phyloP scores from a whole-genome alignment of 1,140 invertebrate species.

The Calycopis cecrops region DNA sequence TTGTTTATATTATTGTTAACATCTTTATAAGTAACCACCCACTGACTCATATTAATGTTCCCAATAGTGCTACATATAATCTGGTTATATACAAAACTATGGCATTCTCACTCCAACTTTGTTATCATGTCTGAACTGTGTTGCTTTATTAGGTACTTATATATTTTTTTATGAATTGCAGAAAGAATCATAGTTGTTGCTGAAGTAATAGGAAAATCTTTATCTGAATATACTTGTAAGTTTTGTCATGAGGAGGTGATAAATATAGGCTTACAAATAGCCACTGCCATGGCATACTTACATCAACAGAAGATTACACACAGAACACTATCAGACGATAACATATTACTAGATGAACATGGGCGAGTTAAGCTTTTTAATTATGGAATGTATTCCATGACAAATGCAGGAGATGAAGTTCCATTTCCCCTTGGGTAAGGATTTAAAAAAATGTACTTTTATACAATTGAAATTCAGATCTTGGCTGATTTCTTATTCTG shows the following conservation, averaged over 20 bases:
- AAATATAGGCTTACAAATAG: slow-evolving; percentile 80
- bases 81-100: no score
- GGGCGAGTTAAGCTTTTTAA: slow-evolving; percentile 91
- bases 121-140: no score
- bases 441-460: no score
- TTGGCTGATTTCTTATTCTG: no score
- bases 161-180: slow-evolving; percentile 71
- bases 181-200: slow-evolving; percentile 93
- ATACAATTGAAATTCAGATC: no score
- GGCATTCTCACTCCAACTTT: no score
- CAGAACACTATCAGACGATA: slow-evolving; percentile 87
- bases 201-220: slow-evolving; percentile 86
- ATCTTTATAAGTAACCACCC: background rate
- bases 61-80: no score
- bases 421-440: slow-evolving; percentile 93
- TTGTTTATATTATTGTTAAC: slow-evolving; percentile 39
- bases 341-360: slow-evolving; percentile 86
- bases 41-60: no score
- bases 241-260: slow-evolving; percentile 74
- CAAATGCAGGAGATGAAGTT: slow-evolving; percentile 87
- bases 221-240: slow-evolving; percentile 67
- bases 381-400: slow-evolving; percentile 95
- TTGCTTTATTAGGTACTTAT: no score
- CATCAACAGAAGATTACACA: slow-evolving; percentile 85
- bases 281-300: slow-evolving; percentile 84